A percentile compares a stretch with the other conserved stretches of the same genome.
Conservation (phyloP, 2,888 invertebrate species). For the Ophion slaviceki region DNA sequence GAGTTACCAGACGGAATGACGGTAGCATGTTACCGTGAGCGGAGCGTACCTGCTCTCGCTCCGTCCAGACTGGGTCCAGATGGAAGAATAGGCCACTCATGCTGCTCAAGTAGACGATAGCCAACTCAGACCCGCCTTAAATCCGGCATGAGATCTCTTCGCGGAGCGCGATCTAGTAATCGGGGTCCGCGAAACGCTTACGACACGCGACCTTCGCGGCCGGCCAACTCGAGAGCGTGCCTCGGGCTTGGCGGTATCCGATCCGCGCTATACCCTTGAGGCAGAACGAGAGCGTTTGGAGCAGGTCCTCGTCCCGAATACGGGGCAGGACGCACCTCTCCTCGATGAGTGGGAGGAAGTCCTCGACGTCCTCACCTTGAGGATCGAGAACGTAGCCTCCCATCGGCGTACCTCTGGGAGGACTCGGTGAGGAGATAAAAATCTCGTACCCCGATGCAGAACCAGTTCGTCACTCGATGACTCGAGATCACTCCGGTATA, state of each 20-base stretch:
- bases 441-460: no score
- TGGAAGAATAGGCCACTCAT: constrained; percentile 12
- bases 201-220: constrained; percentile 1
- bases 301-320: neutral
- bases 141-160: constrained; percentile 3
- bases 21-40: no score
- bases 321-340: constrained; percentile 23
- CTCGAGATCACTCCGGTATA: no score
- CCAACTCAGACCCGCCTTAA: neutral
- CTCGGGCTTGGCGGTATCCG: constrained; percentile 29
- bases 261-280: neutral
- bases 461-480: no score
- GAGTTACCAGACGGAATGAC: no score
- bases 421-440: no score
- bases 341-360: constrained; percentile 27
- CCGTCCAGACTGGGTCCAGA: no score
- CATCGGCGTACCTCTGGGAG: constrained; percentile 7
- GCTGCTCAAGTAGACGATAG: constrained; percentile 19
- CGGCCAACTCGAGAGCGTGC: constrained; percentile 11
- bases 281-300: constrained; percentile 36
- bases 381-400: constrained; percentile 11
- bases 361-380: constrained; percentile 20
- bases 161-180: constrained; percentile 4
- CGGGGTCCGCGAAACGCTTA: constrained; percentile 30
- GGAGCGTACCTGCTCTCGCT: no score